phyloP scores from a whole-genome alignment of 2,113 vertebrate genomes.

The Meriones unguiculatus region DNA sequence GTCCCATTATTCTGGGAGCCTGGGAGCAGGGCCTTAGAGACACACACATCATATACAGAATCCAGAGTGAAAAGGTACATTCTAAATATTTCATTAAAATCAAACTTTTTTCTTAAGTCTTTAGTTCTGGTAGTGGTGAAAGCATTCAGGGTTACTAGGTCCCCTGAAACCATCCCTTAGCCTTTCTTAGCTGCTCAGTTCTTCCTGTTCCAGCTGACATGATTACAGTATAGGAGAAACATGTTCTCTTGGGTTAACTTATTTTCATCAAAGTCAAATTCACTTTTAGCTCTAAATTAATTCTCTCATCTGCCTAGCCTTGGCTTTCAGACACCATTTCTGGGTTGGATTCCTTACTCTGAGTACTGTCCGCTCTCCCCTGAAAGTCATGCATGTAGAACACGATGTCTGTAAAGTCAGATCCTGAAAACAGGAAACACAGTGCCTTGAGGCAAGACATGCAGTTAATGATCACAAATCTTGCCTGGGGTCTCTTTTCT shows the following conservation, averaged over 20 bases:
- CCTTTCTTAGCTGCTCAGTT: background rate
- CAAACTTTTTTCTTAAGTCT: background rate
- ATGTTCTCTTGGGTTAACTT: background rate
- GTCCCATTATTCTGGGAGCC: background rate
- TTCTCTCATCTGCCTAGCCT: background rate
- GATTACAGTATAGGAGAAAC: rapidly evolving
- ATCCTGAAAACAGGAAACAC: background rate
- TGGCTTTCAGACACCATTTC: background rate
- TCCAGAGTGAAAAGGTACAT: background rate
- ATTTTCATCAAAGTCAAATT: background rate
- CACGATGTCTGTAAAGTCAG: background rate
- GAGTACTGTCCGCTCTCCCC: background rate
- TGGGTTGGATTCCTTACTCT: background rate
- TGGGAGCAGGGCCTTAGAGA: background rate
- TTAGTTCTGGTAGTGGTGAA: background rate
- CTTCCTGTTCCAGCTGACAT: background rate
- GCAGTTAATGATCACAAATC: background rate
- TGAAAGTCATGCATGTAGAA: background rate
- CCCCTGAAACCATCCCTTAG: background rate
- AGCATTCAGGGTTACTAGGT: background rate
- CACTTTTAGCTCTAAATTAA: background rate
- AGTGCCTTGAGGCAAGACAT: background rate
- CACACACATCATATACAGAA: background rate
- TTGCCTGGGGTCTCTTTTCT: background rate
- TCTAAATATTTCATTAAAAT: conserved; percentile 14